A percentile compares a stretch with the other conserved stretches of the same genome.
Evolutionary conservation across 2,113 vertebrate genomes (phyloP).

Genomic region (Leiothrix lutea): DNA sequence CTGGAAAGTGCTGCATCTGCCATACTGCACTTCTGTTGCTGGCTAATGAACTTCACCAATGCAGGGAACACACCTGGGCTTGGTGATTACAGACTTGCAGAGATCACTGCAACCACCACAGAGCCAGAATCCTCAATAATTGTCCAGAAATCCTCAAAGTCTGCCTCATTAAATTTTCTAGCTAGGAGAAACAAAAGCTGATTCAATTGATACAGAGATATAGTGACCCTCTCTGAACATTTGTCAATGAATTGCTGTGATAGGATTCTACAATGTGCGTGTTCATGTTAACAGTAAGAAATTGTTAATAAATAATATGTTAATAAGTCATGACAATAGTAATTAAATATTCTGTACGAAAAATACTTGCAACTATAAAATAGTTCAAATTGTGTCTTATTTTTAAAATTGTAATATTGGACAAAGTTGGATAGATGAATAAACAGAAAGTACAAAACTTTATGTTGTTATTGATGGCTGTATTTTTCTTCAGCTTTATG

Average conservation of each 20-base stretch:
- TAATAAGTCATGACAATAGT: background rate
- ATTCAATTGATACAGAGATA: background rate
- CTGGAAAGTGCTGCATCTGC: background rate
- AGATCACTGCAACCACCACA: background rate
- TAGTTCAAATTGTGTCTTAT: background rate
- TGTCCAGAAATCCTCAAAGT: background rate
- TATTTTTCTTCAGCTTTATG: background rate
- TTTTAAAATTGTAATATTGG: background rate
- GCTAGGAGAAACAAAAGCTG: background rate
- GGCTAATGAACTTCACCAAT: background rate
- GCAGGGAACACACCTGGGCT: background rate
- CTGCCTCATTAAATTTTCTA: background rate
- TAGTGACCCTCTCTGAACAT: background rate
- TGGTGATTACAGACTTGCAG: background rate
- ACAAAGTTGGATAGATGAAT: background rate
- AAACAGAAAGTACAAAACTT: background rate
- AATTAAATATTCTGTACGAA: background rate
- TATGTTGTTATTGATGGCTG: background rate
- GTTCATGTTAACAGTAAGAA: background rate
- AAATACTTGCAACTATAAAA: background rate
- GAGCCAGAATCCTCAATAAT: rapidly evolving
- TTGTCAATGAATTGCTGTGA: background rate
- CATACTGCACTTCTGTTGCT: background rate
- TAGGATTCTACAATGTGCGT: background rate
- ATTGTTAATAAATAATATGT: background rate